Evolutionary conservation across 1,140 invertebrate genomes (phyloP), one percentile per base, ranked within the genome.

Genomic region (Bombus balteatus): DNA sequence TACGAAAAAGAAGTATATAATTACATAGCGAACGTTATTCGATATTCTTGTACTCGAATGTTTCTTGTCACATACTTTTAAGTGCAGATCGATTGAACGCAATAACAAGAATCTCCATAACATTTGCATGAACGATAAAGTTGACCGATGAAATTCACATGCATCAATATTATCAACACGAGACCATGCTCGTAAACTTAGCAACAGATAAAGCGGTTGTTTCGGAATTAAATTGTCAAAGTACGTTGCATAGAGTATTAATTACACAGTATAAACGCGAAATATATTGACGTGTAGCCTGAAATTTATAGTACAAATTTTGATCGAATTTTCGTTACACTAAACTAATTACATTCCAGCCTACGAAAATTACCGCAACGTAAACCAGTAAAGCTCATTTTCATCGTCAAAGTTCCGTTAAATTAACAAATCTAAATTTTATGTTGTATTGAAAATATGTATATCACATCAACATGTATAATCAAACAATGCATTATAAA

Each of bases 61-160:
- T 41, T 59, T 15, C 34, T 18, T 28, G 2, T 9, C 9, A 75
- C 9, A 32, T 47, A 53, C 12, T 5, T n/a, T 57, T 34, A 15
- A 57, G 59, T 59, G 34, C 13, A 37, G 12, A 39, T 22, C 22
- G 28, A 39, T 25, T 3, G 74, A 1, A 28, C 9, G 6, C 5
- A 37, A 18, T 3, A 3, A 13, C 47, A 62, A 75, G 34, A 62
- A 62, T 28, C 53, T 39, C n/a, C 9, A 39, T 39, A 62, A 22
- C 15, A 77, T 77, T 77, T 77, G 28, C 75, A 77, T 62, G 34
- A 59, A 62, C 37, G 62, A 62, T 77, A 57, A 77, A 77, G 22
- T 77, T 62, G 3, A 5, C 10, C 32, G 32, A 75, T 53, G 41
- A 75, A 57, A 75, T 75, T 57, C 73, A 57, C 53, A 25, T 53